Conservation (phyloP, 2,888 invertebrate genomes). For the Zhuqinia jingwanae region DNA sequence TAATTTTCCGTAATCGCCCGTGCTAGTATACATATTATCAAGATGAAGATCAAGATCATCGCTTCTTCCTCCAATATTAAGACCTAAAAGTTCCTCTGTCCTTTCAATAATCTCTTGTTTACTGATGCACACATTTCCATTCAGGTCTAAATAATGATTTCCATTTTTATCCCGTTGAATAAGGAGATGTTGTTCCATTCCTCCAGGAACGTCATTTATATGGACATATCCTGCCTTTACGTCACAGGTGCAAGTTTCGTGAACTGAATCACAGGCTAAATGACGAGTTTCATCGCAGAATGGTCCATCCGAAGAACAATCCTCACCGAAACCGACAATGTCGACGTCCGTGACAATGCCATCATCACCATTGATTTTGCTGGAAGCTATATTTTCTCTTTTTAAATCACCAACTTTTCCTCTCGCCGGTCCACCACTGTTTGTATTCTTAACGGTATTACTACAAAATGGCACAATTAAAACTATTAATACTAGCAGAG, state of each 20-base stretch:
- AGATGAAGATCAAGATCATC: no score
- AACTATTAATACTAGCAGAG: no score
- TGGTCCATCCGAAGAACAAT: slow-evolving; percentile 51
- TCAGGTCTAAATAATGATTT: background rate
- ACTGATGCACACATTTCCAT: slow-evolving; percentile 39
- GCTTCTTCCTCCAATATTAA: no score
- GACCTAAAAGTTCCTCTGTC: slow-evolving; percentile 23
- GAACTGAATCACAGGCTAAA: slow-evolving; percentile 38
- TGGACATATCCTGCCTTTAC: slow-evolving; percentile 20
- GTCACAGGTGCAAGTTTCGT: slow-evolving; percentile 50
- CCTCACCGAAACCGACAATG: slow-evolving; percentile 51
- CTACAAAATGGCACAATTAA: background rate
- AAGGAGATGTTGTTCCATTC: background rate
- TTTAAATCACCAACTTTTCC: background rate
- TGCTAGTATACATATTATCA: no score
- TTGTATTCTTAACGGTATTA: background rate
- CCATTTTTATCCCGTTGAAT: slow-evolving; percentile 4
- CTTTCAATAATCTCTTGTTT: slow-evolving; percentile 19
- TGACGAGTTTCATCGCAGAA: slow-evolving; percentile 43
- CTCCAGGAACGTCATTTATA: slow-evolving; percentile 48
- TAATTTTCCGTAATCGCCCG: no score
- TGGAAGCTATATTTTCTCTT: no score
- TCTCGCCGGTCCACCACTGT: background rate
- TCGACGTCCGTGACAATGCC: slow-evolving; percentile 11
- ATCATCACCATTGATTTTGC: background rate